Conservation (phyloP, 2,113 vertebrate genomes). For the Cyanoramphus novaezelandiae region DNA sequence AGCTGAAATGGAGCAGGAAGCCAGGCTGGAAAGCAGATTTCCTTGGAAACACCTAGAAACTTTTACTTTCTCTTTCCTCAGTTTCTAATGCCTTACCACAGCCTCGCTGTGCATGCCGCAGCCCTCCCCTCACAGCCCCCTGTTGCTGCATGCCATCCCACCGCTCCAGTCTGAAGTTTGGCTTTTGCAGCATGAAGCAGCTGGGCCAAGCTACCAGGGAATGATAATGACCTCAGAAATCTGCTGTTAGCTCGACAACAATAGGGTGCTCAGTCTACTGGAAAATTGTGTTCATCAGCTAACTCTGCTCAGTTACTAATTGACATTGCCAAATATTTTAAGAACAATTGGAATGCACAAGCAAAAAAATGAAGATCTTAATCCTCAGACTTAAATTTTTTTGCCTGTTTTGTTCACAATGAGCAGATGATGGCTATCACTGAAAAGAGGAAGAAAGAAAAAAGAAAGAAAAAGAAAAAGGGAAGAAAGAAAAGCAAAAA, state of each 20-base stretch:
- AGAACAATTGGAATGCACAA: slow-evolving; percentile 99
- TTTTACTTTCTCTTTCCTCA: slow-evolving; percentile 79
- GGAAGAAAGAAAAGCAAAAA: neutral
- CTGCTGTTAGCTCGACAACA: slow-evolving; percentile 99
- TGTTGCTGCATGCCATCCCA: slow-evolving; percentile 85
- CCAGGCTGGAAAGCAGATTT: slow-evolving; percentile 7
- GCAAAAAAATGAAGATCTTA: slow-evolving; percentile 94
- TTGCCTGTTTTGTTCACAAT: slow-evolving; percentile 70
- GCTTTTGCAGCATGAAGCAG: slow-evolving; percentile 98
- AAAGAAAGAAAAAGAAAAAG: slow-evolving; percentile 57
- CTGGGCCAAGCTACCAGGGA: slow-evolving; percentile 99
- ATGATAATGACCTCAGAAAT: slow-evolving; percentile 99
- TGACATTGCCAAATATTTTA: slow-evolving; percentile 99
- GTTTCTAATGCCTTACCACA: slow-evolving; percentile 71
- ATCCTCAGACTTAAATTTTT: slow-evolving; percentile 92
- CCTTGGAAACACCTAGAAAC: slow-evolving; percentile 76
- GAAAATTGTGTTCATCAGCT: slow-evolving; percentile 99
- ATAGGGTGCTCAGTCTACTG: slow-evolving; percentile 99
- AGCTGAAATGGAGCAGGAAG: neutral
- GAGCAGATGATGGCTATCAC: slow-evolving; percentile 78
- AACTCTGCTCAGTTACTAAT: slow-evolving; percentile 99
- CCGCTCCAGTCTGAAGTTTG: slow-evolving; percentile 91
- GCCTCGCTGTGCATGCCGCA: slow-evolving; percentile 74
- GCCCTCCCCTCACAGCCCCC: slow-evolving; percentile 81
- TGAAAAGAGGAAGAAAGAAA: slow-evolving; percentile 41